Conservation (phyloP, 2,888 invertebrate species). For the Pollenia labialis region DNA sequence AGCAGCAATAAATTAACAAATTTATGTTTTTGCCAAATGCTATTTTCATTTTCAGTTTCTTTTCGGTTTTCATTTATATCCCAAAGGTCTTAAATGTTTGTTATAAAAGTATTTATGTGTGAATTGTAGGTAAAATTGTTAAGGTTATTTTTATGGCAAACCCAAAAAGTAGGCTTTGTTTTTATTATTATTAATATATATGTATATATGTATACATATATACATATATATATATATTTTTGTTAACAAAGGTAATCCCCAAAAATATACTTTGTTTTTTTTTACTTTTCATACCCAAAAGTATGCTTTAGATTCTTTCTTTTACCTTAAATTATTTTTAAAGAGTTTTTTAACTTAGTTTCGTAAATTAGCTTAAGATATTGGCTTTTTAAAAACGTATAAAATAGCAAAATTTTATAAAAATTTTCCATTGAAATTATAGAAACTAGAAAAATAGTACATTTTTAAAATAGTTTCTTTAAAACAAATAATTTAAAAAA, state of each 20-base stretch:
- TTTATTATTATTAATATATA: background rate
- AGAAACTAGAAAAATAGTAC: too few species aligned
- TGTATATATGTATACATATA: too few species aligned
- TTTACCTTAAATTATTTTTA: background rate
- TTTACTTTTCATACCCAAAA: background rate
- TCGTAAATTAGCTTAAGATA: background rate
- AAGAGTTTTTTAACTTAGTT: background rate
- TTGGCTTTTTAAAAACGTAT: too few species aligned
- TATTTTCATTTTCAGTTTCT: background rate
- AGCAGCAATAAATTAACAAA: slow-evolving; percentile 44
- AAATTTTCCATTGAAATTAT: too few species aligned
- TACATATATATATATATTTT: background rate
- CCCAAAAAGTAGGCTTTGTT: background rate
- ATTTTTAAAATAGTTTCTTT: too few species aligned
- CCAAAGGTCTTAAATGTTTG: slow-evolving; percentile 6
- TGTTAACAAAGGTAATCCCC: background rate
- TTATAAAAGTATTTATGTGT: slow-evolving; percentile 8
- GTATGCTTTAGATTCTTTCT: slow-evolving; percentile 17
- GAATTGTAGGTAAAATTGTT: background rate
- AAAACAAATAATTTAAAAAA: too few species aligned
- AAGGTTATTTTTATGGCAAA: background rate
- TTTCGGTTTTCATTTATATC: background rate
- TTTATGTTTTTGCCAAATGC: slow-evolving; percentile 35
- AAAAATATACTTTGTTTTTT: slow-evolving; percentile 4
- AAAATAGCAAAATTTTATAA: too few species aligned